Percentiles rank a stretch among this genome's conserved stretches.
Conservation (phyloP, 1,140 invertebrate genomes). For the Paraescarpia echinospica region DNA sequence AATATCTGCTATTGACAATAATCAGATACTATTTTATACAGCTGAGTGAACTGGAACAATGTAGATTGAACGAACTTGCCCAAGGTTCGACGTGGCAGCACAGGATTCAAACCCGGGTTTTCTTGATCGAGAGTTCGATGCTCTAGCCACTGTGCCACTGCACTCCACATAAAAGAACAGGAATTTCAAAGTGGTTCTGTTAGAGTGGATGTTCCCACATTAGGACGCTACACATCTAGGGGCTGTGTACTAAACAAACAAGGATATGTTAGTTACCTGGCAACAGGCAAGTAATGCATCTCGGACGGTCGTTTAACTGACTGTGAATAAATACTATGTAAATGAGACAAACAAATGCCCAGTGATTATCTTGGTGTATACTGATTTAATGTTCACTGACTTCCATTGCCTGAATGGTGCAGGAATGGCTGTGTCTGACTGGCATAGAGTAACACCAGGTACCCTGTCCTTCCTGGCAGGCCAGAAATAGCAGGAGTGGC, state of each 20-base stretch:
- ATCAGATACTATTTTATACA: too few relatives aligned
- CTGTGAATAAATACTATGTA: not conserved
- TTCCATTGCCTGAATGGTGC: not conserved
- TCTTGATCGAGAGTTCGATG: too few relatives aligned
- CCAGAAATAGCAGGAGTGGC: not conserved
- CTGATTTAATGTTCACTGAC: not conserved
- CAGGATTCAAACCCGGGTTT: too few relatives aligned
- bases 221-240: not conserved
- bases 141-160: too few relatives aligned
- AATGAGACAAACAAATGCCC: not conserved
- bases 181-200: not conserved
- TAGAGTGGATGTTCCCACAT: not conserved
- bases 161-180: not conserved
- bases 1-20: too few relatives aligned
- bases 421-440: not conserved
- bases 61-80: too few relatives aligned
- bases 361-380: not conserved
- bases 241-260: not conserved
- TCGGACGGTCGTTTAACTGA: not conserved
- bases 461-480: not conserved
- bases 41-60: too few relatives aligned
- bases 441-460: not conserved
- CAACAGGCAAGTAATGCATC: not conserved
- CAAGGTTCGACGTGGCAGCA: too few relatives aligned
- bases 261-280: not conserved